A percentile compares a stretch with the other conserved stretches of the same genome.
Evolutionary conservation across 2,113 vertebrate genomes (phyloP).

Genomic region (Pseudopodoces humilis): DNA sequence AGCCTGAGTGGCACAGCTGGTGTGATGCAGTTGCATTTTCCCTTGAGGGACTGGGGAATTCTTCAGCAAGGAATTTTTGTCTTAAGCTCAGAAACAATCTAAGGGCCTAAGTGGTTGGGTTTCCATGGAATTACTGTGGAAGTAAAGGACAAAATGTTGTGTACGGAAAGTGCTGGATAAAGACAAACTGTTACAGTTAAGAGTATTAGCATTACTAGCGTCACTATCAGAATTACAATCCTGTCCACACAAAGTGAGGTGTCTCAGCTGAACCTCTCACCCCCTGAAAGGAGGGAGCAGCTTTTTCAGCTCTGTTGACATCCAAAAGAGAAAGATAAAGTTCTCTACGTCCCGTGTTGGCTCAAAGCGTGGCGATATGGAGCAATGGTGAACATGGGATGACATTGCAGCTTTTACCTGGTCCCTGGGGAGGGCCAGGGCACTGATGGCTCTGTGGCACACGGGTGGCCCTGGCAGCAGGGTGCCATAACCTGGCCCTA

Average conservation of each 20-base stretch:
- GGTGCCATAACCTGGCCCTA: not conserved
- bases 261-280: constrained; percentile 28
- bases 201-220: not conserved
- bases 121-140: constrained; percentile 53
- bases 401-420: constrained; percentile 43
- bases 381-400: constrained; percentile 63
- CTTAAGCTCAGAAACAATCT: constrained; percentile 53
- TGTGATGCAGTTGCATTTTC: constrained; percentile 26
- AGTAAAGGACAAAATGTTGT: constrained; percentile 60
- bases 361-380: constrained; percentile 48
- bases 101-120: constrained; percentile 48
- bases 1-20: constrained; percentile 38
- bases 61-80: constrained; percentile 46
- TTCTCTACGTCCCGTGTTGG: not conserved
- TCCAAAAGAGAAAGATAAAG: constrained; percentile 43
- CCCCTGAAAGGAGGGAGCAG: constrained; percentile 19
- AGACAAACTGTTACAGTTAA: constrained; percentile 13
- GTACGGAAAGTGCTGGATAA: constrained; percentile 6
- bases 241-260: not conserved
- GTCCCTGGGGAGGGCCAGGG: not conserved
- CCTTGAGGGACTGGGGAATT: constrained; percentile 41
- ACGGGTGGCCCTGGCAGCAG: not conserved
- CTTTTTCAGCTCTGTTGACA: not conserved
- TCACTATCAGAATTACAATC: not conserved
- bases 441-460: not conserved